These are phyloP conservation scores for Mungos mungo DNA, from an alignment of 2,113 vertebrate species.

Conservation along the genomic window DNA sequence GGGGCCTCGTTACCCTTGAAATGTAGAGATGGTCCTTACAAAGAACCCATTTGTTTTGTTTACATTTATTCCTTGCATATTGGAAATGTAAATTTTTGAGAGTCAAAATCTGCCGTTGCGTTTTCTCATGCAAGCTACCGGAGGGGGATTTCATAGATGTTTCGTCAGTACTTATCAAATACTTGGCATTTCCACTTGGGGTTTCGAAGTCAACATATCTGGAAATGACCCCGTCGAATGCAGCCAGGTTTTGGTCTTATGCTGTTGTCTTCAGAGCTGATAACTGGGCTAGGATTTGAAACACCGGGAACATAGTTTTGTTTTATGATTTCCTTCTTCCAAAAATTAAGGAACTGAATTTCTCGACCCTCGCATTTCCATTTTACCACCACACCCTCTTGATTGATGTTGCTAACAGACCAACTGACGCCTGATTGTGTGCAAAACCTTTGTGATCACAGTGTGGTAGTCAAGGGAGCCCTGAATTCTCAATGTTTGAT, in stretches of 20 bases:
- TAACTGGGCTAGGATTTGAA: background rate
- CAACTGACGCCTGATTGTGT: background rate
- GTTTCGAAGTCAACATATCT: background rate
- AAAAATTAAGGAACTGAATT: background rate
- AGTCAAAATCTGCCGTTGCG: background rate
- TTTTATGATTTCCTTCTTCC: background rate
- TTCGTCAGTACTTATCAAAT: too few species aligned
- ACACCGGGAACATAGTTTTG: rapidly evolving
- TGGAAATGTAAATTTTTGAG: background rate
- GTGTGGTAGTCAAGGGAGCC: rapidly evolving
- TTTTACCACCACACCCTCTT: background rate
- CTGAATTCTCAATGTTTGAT: background rate
- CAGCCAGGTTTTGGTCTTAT: background rate
- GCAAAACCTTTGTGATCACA: background rate
- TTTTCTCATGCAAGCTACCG: background rate
- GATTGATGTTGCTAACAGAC: background rate
- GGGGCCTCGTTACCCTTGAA: background rate
- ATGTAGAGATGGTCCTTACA: background rate
- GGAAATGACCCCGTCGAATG: background rate
- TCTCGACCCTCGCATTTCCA: rapidly evolving
- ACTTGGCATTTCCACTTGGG: background rate
- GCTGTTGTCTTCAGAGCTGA: rapidly evolving
- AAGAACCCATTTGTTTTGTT: background rate
- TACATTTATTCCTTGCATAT: background rate
- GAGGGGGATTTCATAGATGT: background rate